Evolutionary conservation across 1,140 invertebrate species (phyloP), one percentile per base, ranked within the genome.

Genomic region (Homalodisca vitripennis): DNA sequence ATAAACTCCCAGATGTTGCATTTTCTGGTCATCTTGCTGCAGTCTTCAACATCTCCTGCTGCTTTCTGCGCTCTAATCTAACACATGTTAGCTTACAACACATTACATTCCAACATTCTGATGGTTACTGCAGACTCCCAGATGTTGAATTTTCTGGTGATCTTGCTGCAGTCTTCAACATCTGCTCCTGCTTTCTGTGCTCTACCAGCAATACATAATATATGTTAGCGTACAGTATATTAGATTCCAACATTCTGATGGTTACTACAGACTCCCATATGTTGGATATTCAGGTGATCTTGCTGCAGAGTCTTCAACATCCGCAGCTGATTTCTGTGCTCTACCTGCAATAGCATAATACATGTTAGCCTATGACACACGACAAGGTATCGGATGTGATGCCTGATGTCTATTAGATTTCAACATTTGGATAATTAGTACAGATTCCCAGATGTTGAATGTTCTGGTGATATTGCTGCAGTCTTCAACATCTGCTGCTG

Each of bases 1-100:
- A 41, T 41, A 6, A 41, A 10, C 17, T 17, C 17, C 6, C 3
- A n/a, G 48, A 12, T 53, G 13, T 55, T 80, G 78, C 30, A 81
- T 78, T 53, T 75, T 78, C 26, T 76, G 74, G 70, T 79, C 80
- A 32, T 81, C 80, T 70, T 81, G 77, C 70, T 81, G 77, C 29
- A 83, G 77, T 77, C 71, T 77, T 77, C 2, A 82, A 74, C 27
- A 80, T 76, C 71, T 80, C 74, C 41, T 80, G 78, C 32, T 82
- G 79, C 26, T 77, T 79, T 22, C 79, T 77, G 63, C 80, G 80
- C 60, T 82, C 80, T 13, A 74, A 75, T 73, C 70, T 68, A 32
- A 67, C 46, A 31, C 66, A 62, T 57, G 20, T 17, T 2, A 68
- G 26, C 14, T 2, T 3, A 51, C n/a, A 22, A 60, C 3, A 2